Base-by-base conservation (phyloP, 2,797 vertebrate species). In the Hybognathus amarus region DNA sequence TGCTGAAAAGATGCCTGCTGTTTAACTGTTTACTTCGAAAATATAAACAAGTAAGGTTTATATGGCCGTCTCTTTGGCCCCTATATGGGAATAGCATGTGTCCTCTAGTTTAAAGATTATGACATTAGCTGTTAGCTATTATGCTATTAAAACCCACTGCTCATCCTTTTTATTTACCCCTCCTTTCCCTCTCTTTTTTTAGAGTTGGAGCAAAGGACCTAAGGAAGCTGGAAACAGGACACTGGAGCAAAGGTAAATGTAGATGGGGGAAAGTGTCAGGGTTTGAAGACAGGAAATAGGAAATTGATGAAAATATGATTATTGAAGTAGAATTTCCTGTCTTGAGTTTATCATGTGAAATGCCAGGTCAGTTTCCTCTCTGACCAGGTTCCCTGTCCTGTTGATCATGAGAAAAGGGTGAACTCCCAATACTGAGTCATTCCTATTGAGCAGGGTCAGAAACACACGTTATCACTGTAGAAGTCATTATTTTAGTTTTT, bases 301-400 rank as follows among this genome's bases (percentile, higher is more conserved):
- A 74, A 83, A 84, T 54, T 30, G 33, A 79, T 83, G 54, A 79
- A 42, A 61, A 64, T 52, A 63, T 66, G 22, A 63, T 54, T 76
- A 61, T 79, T 71, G 73, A 86, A 85, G 80, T 85, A 83, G 67
- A 85, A 85, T 56, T 80, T 86, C 84, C 86, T 83, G 85, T 76
- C 77, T 70, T 45, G 45, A 64, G 54, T 52, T 88, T 30, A 82
- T 74, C 59, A 50, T 83, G 83, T 83, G 70, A 86, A 83, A 75
- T 81, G 74, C 69, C 54, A 79, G 74, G 86, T 78, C 80, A 71
- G 83, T 87, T 85, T 89, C 86, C 85, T 82, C 78, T 45, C 74
- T 86, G 79, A 83, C 75, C 79, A 84, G 76, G 38, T 86, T 87
- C 86, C 77, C 83, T 87, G 85, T 74, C 77, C 73, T 27, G n/a